Evolutionary conservation across 2,888 invertebrate species (phyloP), one percentile per base, ranked within the genome.

Genomic region (Anodontia alba): DNA sequence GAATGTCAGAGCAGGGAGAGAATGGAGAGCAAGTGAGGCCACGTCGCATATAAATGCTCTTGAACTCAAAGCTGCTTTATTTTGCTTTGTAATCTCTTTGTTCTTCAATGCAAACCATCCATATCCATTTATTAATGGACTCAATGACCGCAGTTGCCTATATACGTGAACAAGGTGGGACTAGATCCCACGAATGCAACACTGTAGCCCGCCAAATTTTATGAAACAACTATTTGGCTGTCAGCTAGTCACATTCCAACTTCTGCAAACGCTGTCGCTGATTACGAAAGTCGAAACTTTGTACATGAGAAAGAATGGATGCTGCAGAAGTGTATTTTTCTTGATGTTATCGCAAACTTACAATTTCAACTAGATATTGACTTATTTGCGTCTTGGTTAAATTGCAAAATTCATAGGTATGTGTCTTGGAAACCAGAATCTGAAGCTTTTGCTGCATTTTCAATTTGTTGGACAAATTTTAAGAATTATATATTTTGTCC

Each of bases 161-260:
- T 26, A 54, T 77, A 23, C 38, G 51, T 26, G 77, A 68, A 20
- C 76, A 77, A 70, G 73, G 80, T 7, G 68, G 81, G 7, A 20
- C 8, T 26, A 76, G 66, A 51, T 77, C 77, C 5, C 1, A 20
- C 3, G 33, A 26, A 31, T 81, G 81, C 23, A 77, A 74, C 74
- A 1, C 17, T 10, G 23, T 81, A n/a, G 70, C 49, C 29, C 23
- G 38, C n/a, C 17, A 77, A 0, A 5, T 81, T 26, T 77, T n/a
- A n/a, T 69, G 73, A 29, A n/a, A n/a, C n/a, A n/a, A n/a, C n/a
- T n/a, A n/a, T n/a, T n/a, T n/a, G n/a, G n/a, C n/a, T 76, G n/a
- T 80, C 80, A 38, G 71, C 76, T 31, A 33, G 5, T 15, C 76
- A 80, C 42, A 46, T 73, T 20, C 26, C 74, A 36, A 70, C 76